Percentiles rank a stretch among this genome's conserved stretches.
phyloP scores from a whole-genome alignment of 2,113 vertebrate species.

The Solea solea region DNA sequence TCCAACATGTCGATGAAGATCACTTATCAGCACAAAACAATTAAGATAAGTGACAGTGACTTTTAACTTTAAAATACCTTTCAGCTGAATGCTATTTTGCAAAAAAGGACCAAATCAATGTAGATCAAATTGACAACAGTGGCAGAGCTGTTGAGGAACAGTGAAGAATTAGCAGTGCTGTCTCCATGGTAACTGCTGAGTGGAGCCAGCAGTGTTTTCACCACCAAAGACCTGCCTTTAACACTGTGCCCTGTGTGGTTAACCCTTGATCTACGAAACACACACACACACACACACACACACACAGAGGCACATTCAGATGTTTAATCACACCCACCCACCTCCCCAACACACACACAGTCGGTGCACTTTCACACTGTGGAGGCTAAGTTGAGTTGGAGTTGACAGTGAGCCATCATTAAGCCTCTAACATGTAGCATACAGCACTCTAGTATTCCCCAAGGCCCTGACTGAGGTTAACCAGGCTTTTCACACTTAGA shows the following conservation, averaged over 20 bases:
- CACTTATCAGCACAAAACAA: conserved; percentile 6
- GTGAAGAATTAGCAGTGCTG: conserved; percentile 50
- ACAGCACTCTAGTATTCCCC: conserved; percentile 57
- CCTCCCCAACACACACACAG: background rate
- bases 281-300: conserved; percentile 2
- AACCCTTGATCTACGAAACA: conserved; percentile 72
- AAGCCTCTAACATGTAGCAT: conserved; percentile 70
- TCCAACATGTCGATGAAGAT: background rate
- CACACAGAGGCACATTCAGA: conserved; percentile 40
- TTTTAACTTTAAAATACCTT: conserved; percentile 19
- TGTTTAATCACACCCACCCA: conserved; percentile 23
- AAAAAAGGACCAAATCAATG: conserved; percentile 35
- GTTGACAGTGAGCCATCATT: conserved; percentile 73
- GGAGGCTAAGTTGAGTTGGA: conserved; percentile 40
- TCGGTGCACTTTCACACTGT: conserved; percentile 22
- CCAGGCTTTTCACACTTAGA: conserved; percentile 69
- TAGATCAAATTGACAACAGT: conserved; percentile 33
- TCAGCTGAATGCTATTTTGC: conserved; percentile 28
- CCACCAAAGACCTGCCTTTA: conserved; percentile 67
- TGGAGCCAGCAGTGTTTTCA: conserved; percentile 60
- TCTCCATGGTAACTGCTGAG: conserved; percentile 75
- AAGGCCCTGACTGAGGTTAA: conserved; percentile 72
- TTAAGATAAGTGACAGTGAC: background rate
- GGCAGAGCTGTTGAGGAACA: conserved; percentile 40
- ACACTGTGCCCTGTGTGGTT: conserved; percentile 71